phyloP scores from a whole-genome alignment of 2,797 vertebrate genomes.

The Eospalax fontanierii region DNA sequence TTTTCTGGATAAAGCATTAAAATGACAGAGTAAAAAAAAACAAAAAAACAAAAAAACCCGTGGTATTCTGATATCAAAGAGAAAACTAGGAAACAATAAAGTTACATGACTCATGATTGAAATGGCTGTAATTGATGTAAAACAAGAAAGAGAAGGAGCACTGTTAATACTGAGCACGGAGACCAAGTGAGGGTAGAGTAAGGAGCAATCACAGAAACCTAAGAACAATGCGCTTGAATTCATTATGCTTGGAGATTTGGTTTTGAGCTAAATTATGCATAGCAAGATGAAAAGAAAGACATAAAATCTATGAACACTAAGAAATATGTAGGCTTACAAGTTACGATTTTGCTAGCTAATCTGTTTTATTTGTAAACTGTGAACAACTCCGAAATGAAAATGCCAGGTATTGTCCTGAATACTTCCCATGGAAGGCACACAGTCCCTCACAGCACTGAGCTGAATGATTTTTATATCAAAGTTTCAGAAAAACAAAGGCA shows the following conservation, averaged over 20 bases:
- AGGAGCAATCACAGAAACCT: background rate
- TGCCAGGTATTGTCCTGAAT: background rate
- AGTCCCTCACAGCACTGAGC: background rate
- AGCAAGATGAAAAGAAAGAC: background rate
- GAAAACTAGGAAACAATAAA: slow-evolving; percentile 15
- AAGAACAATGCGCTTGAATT: background rate
- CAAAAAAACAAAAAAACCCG: background rate
- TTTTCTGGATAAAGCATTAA: slow-evolving; percentile 43
- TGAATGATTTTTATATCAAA: background rate
- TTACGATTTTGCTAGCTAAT: slow-evolving; percentile 12
- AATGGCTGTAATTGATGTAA: slow-evolving; percentile 1
- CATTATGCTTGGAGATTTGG: background rate
- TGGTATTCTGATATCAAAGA: background rate
- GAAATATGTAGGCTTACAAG: background rate
- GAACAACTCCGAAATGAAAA: slow-evolving; percentile 21
- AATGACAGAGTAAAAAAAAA: slow-evolving; percentile 51
- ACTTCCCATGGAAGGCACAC: background rate
- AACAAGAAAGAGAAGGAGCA: background rate
- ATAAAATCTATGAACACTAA: background rate
- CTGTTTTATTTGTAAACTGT: background rate
- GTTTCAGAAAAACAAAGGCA: background rate
- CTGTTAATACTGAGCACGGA: slow-evolving; percentile 10
- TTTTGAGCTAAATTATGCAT: slow-evolving; percentile 26
- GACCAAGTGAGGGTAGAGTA: background rate
- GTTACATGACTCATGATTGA: slow-evolving; percentile 19